Evolutionary conservation across 2,797 vertebrate genomes (phyloP).

Genomic region (Staurois parvus): DNA sequence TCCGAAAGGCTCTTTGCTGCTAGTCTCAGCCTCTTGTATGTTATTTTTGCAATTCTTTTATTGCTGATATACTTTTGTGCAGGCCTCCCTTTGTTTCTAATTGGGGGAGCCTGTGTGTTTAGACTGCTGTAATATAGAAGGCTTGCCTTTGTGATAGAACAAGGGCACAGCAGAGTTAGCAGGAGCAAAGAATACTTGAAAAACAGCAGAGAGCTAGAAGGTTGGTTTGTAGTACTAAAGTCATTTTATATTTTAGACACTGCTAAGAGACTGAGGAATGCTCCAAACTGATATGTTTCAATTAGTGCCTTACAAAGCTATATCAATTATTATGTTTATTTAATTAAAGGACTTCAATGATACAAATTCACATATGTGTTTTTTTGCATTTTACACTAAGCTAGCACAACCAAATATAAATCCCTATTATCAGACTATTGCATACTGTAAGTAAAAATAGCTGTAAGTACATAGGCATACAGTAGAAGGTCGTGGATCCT

Average conservation of each 20-base stretch:
- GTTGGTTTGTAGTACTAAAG: neutral
- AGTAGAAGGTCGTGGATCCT: neutral
- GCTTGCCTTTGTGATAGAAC: slow-evolving; percentile 16
- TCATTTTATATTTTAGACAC: neutral
- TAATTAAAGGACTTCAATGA: neutral
- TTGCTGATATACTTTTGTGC: neutral
- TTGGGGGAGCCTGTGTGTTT: neutral
- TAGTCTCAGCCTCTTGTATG: neutral
- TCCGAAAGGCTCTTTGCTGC: neutral
- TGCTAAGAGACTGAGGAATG: slow-evolving; percentile 3
- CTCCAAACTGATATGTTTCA: neutral
- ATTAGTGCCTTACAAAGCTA: neutral
- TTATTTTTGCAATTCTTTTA: slow-evolving; percentile 4
- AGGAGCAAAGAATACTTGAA: slow-evolving; percentile 11
- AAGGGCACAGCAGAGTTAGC: slow-evolving; percentile 15
- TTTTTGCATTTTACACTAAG: neutral
- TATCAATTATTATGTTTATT: neutral
- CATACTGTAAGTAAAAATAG: neutral
- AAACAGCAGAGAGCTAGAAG: slow-evolving; percentile 17
- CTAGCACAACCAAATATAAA: neutral
- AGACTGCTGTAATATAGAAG: slow-evolving; percentile 4
- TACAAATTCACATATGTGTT: neutral
- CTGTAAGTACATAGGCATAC: neutral
- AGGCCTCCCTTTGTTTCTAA: neutral
- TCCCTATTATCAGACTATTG: neutral